These are phyloP conservation scores for Hydrocynus forskahlii DNA, from an alignment of 2,797 vertebrate genomes.

Conservation along the genomic window DNA sequence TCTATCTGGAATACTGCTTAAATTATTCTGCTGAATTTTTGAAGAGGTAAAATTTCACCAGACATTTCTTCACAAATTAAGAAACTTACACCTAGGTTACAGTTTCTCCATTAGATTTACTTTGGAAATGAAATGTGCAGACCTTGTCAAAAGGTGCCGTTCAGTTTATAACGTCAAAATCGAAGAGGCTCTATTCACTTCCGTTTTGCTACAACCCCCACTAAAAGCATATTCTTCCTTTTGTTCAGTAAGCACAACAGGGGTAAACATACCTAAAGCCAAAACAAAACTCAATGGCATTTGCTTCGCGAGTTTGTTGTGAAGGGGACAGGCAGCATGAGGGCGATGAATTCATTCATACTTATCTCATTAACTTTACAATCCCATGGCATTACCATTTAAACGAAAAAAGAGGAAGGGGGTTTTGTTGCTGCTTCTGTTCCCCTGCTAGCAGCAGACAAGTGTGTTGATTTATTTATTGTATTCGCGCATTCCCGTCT, in stretches of 20 bases:
- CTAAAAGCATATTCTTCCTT: constrained; percentile 7
- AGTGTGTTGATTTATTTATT: constrained; percentile 85
- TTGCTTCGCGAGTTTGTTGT: constrained; percentile 24
- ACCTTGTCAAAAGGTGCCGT: background rate
- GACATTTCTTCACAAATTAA: background rate
- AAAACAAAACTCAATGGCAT: constrained; percentile 29
- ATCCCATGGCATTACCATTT: constrained; percentile 53
- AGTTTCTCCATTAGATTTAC: background rate
- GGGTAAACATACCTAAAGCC: constrained; percentile 34
- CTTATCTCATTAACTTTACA: constrained; percentile 64
- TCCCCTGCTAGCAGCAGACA: constrained; percentile 56
- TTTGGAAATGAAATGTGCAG: background rate
- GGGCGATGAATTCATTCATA: constrained; percentile 54
- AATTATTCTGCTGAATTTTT: background rate
- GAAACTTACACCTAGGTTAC: background rate
- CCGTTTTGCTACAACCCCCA: background rate
- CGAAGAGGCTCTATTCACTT: background rate
- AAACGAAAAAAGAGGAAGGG: constrained; percentile 41
- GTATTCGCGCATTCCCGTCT: constrained; percentile 77
- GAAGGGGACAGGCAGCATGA: constrained; percentile 25
- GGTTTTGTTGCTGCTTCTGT: constrained; percentile 53
- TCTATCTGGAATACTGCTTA: background rate
- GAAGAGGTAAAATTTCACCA: background rate
- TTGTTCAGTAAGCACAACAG: constrained; percentile 34
- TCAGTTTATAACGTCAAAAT: constrained; percentile 5